Base-by-base conservation (phyloP, 2,797 vertebrate species). In the Enoplosus armatus region DNA sequence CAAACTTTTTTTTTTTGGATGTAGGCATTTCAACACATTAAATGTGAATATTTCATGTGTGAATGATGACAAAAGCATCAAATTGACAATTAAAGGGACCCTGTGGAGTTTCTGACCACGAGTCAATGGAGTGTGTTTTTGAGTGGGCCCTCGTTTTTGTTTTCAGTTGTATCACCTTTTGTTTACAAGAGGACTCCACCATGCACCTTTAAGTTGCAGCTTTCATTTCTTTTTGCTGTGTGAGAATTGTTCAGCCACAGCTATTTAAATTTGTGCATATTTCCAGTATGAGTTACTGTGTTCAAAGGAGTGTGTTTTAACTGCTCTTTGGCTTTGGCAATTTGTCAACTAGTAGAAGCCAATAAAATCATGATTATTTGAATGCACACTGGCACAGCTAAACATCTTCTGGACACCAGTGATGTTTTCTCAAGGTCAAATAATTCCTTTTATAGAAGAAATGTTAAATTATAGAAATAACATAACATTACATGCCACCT, bases 391-490 rank as follows among this genome's bases (percentile, higher is more conserved):
- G 20, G 5, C 15, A 9, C 41, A 20, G 9, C 24, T 24, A 39
- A 37, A 54, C 48, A 37, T 65, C 24, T 12, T 15, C 16, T 63
- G 54, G 27, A 37, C 45, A 55, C 4, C 27, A 45, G 27, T 29
- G 14, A 29, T 53, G 54, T 39, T 0, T 56, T 69, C 69, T 50
- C 8, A 55, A 53, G 39, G 31, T 27, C 58, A 37, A 18, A 63
- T 45, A 6, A 47, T 50, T 72, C 6, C 26, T 66, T 72, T 62
- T 29, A 12, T 35, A 11, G 51, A 58, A 15, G 8, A 39, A n/a
- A 54, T 29, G 9, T 67, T 58, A 56, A 59, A 43, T 84, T 55
- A 59, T 60, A 26, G 50, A 69, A 82, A 77, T 56, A 27, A 63
- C 64, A 7, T 65, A 55, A 71, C 59, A 71, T 64, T 35, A 67